These are phyloP conservation scores for Ianthella basta DNA, from an alignment of 37 sponge, comb jelly and placozoan species.

Conservation along the genomic window DNA sequence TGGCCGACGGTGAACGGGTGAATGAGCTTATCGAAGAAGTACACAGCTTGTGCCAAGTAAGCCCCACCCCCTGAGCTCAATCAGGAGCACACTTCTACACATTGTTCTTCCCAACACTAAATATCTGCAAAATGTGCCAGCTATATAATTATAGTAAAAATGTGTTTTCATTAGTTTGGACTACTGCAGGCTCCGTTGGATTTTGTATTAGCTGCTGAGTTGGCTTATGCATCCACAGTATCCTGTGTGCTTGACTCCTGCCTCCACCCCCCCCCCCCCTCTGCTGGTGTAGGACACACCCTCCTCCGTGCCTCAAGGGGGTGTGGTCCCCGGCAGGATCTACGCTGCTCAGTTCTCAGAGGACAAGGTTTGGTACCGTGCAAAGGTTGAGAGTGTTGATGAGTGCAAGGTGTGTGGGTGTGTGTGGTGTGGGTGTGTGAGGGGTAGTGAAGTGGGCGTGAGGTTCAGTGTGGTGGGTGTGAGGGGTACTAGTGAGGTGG, in stretches of 20 bases:
- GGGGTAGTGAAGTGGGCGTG: background rate
- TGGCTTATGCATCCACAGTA: too few relatives aligned
- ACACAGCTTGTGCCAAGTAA: background rate
- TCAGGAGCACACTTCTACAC: too few relatives aligned
- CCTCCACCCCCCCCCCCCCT: too few relatives aligned
- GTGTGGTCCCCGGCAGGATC: background rate
- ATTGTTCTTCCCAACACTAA: too few relatives aligned
- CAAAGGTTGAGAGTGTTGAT: background rate
- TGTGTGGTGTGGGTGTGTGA: background rate
- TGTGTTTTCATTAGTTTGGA: too few relatives aligned
- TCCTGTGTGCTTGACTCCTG: too few relatives aligned
- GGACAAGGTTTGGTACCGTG: conserved; percentile 5
- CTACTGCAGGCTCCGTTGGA: too few relatives aligned
- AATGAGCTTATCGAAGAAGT: background rate
- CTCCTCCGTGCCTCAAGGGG: too few relatives aligned
- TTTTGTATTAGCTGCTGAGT: too few relatives aligned
- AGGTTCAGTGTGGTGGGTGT: background rate
- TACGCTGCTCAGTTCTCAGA: conserved; percentile 12
- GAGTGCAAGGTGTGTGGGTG: background rate
- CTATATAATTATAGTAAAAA: too few relatives aligned
- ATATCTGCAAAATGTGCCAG: too few relatives aligned
- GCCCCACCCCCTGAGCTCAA: background rate
- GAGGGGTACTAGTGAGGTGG: background rate
- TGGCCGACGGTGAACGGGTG: background rate
- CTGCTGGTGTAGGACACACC: too few relatives aligned